Conservation (phyloP, 1,140 invertebrate species). For the Ceratina japonica region DNA sequence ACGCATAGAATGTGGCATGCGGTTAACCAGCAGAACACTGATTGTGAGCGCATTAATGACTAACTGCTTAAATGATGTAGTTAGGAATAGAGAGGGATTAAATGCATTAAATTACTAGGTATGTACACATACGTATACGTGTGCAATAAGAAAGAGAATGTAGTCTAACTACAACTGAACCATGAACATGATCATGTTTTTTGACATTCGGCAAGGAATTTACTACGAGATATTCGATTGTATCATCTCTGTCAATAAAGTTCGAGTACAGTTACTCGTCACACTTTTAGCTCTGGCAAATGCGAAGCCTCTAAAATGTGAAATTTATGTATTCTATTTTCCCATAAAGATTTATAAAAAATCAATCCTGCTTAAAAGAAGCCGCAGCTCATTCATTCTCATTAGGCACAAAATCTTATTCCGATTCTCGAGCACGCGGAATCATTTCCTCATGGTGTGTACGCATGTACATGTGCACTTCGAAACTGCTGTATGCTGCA, state of each 20-base stretch:
- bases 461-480: background rate
- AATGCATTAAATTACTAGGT: background rate
- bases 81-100: background rate
- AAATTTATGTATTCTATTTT: too few species aligned
- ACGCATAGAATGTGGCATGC: background rate
- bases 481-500: background rate
- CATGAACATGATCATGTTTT: background rate
- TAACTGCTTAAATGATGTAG: background rate
- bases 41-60: background rate
- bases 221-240: too few species aligned
- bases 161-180: too few species aligned
- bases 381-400: too few species aligned
- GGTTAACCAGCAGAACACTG: slow-evolving; percentile 20
- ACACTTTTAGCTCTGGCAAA: too few species aligned
- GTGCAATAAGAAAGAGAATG: background rate
- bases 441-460: background rate
- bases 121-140: background rate
- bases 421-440: too few species aligned
- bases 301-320: too few species aligned
- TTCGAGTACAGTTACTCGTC: too few species aligned
- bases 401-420: too few species aligned
- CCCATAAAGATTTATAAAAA: too few species aligned
- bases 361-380: too few species aligned
- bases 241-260: too few species aligned
- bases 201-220: background rate